These are phyloP conservation scores for Polydrusus tereticollis DNA, from an alignment of 2,888 invertebrate genomes.

Conservation along the genomic window DNA sequence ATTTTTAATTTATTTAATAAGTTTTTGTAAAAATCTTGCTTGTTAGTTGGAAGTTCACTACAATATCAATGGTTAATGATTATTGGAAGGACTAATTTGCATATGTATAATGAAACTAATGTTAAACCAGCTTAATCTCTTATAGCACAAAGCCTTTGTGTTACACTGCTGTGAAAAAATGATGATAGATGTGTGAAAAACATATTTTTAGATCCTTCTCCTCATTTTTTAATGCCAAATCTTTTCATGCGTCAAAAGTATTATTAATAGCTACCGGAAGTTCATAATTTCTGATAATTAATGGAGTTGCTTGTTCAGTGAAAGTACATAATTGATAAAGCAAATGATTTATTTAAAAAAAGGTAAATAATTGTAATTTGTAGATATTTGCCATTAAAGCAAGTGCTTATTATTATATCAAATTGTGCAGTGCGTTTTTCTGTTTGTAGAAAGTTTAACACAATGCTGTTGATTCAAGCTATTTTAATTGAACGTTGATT, in stretches of 20 bases:
- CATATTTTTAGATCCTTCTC: too few relatives aligned
- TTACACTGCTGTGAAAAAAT: too few relatives aligned
- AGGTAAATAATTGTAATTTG: constrained; percentile 22
- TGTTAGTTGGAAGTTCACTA: too few relatives aligned
- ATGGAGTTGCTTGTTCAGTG: constrained; percentile 2
- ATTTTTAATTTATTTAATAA: too few relatives aligned
- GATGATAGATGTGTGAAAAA: too few relatives aligned
- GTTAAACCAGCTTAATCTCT: too few relatives aligned
- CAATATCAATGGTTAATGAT: too few relatives aligned
- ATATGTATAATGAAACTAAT: too few relatives aligned
- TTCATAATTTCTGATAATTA: background rate
- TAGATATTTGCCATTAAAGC: constrained; percentile 14
- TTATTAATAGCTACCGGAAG: background rate
- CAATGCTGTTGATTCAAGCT: background rate
- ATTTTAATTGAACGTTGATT: background rate
- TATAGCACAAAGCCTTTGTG: too few relatives aligned
- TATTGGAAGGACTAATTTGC: too few relatives aligned
- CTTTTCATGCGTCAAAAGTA: background rate
- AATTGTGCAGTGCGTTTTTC: constrained; percentile 12
- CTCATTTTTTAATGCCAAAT: background rate
- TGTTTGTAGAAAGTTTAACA: constrained; percentile 10
- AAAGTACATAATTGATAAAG: constrained; percentile 21
- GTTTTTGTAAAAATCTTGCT: too few relatives aligned
- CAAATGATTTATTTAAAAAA: constrained; percentile 12
- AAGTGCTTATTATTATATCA: constrained; percentile 17